Conservation (phyloP, 2,797 vertebrate genomes). For the Microcaecilia unicolor region DNA sequence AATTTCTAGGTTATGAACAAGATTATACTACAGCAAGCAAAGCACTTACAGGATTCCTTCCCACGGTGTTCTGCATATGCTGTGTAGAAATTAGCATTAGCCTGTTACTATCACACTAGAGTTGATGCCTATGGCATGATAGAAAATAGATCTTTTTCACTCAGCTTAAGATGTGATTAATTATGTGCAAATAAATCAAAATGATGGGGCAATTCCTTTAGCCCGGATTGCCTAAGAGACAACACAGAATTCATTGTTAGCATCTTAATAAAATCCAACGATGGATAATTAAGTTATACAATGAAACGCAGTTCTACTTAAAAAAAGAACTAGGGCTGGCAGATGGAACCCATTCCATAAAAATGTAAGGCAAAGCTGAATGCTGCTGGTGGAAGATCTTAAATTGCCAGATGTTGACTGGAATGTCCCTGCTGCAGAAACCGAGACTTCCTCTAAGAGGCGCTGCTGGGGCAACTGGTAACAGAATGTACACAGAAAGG, state of each 20-base stretch:
- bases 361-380: neutral
- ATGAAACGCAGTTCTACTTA: constrained; percentile 29
- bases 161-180: neutral
- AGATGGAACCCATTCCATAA: constrained; percentile 25
- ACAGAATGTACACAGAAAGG: no score
- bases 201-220: constrained; percentile 9
- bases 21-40: no score
- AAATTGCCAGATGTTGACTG: no score
- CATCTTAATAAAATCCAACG: constrained; percentile 31
- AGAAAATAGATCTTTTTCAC: neutral
- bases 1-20: no score
- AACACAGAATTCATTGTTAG: constrained; percentile 24
- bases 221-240: constrained; percentile 12
- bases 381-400: no score
- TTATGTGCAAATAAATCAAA: constrained; percentile 33
- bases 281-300: constrained; percentile 26
- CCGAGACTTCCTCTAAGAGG: no score
- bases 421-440: no score
- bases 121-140: neutral
- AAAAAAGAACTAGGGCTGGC: constrained; percentile 28
- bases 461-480: no score
- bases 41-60: no score
- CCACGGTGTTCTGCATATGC: no score
- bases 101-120: neutral
- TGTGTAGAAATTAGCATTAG: no score